Evolutionary conservation across 2,113 vertebrate genomes (phyloP).

Genomic region (Setophaga coronata): DNA sequence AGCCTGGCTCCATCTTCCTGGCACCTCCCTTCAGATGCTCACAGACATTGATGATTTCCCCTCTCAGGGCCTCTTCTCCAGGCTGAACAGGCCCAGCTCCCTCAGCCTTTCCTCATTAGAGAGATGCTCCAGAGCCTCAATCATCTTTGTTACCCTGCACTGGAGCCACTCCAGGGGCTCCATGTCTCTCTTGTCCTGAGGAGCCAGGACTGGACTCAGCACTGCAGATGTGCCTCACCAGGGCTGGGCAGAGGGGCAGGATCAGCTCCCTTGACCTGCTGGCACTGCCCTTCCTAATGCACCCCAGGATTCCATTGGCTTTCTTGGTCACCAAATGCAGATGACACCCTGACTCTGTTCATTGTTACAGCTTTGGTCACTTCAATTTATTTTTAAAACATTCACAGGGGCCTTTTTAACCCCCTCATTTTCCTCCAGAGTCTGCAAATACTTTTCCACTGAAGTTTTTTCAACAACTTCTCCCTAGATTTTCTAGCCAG

Average conservation of each 20-base stretch:
- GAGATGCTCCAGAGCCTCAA: neutral
- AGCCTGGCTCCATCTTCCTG: neutral
- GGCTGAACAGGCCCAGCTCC: neutral
- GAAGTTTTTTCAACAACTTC: neutral
- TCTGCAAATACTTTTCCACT: neutral
- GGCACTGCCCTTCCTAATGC: rapidly evolving
- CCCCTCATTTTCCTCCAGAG: neutral
- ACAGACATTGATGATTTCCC: neutral
- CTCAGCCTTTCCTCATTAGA: neutral
- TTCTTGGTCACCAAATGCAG: neutral
- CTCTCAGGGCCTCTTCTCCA: neutral
- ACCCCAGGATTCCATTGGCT: neutral
- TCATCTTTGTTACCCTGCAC: neutral
- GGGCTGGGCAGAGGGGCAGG: neutral
- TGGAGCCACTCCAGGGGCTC: neutral
- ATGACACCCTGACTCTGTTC: neutral
- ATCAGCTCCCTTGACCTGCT: neutral
- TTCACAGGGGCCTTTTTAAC: neutral
- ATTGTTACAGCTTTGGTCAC: neutral
- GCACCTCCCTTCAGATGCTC: neutral
- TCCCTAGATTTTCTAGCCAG: neutral
- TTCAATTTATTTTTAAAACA: neutral
- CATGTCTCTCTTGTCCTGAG: neutral
- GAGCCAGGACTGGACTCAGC: neutral
- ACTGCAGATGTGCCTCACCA: neutral